phyloP scores from a whole-genome alignment of 1,140 invertebrate species.

The Bombus ignitus region DNA sequence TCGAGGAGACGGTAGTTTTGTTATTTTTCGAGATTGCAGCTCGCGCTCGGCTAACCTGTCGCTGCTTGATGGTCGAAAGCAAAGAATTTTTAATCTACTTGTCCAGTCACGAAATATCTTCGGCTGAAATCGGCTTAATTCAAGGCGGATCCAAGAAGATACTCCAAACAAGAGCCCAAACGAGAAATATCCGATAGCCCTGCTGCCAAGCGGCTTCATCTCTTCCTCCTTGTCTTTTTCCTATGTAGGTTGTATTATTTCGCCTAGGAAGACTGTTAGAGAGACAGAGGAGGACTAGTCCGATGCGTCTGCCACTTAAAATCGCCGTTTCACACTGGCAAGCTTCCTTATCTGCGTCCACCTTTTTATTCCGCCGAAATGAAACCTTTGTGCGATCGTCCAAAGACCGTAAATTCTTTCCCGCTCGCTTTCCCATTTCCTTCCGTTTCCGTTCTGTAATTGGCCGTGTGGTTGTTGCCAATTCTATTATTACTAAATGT shows the following conservation, averaged over 20 bases:
- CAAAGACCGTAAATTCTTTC: slow-evolving; percentile 55
- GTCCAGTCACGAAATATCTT: slow-evolving; percentile 7
- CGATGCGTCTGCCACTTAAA: slow-evolving; percentile 15
- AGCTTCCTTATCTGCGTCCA: slow-evolving; percentile 60
- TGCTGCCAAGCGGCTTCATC: slow-evolving; percentile 37
- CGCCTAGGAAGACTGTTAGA: background rate
- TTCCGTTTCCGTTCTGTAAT: slow-evolving; percentile 41
- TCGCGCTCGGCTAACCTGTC: background rate
- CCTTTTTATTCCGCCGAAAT: slow-evolving; percentile 55
- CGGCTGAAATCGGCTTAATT: slow-evolving; percentile 51
- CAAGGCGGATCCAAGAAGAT: slow-evolving; percentile 30
- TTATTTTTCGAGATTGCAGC: background rate
- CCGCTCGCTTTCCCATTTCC: slow-evolving; percentile 29
- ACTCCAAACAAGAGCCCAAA: slow-evolving; percentile 40
- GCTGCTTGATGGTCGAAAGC: background rate
- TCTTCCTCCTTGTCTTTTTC: background rate
- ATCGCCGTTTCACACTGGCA: slow-evolving; percentile 48
- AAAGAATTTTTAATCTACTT: slow-evolving; percentile 27
- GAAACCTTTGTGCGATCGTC: slow-evolving; percentile 52
- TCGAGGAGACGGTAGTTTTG: background rate
- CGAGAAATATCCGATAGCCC: slow-evolving; percentile 49
- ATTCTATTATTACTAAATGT: slow-evolving; percentile 65
- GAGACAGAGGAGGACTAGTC: background rate
- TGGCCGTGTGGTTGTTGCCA: slow-evolving; percentile 55
- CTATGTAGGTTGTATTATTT: slow-evolving; percentile 46